Evolutionary conservation across 1,140 invertebrate species (phyloP).

Genomic region (Heliconius hermathena): DNA sequence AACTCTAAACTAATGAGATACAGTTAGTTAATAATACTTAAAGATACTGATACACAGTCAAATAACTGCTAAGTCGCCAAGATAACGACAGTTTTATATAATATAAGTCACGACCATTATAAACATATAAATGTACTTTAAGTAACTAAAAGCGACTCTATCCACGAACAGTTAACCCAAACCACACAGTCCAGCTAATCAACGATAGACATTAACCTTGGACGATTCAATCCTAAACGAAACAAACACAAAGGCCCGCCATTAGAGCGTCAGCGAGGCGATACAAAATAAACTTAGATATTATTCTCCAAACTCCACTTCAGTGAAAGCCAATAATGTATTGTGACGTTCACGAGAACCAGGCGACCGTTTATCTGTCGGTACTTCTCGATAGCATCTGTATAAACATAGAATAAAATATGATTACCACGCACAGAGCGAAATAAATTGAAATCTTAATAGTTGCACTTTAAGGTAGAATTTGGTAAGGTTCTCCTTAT

Average conservation of each 20-base stretch:
- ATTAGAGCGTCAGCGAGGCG: conserved; percentile 50
- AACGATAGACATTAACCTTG: conserved; percentile 60
- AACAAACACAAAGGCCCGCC: conserved; percentile 44
- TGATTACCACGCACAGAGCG: conserved; percentile 37
- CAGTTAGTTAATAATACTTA: too few species aligned
- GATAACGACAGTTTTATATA: neutral
- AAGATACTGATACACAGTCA: too few species aligned
- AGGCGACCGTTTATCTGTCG: conserved; percentile 54
- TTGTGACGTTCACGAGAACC: conserved; percentile 60
- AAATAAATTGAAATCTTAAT: conserved; percentile 8
- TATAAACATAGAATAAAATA: conserved; percentile 62
- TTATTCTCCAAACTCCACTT: conserved; percentile 57
- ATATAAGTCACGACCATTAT: too few species aligned
- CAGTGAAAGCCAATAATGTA: conserved; percentile 57
- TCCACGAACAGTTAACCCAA: neutral
- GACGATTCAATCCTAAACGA: conserved; percentile 51
- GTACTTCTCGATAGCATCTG: conserved; percentile 53
- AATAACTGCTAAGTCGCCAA: too few species aligned
- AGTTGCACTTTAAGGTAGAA: neutral
- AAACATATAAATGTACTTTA: too few species aligned
- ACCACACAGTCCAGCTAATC: neutral
- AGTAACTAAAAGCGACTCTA: neutral
- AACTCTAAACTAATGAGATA: neutral
- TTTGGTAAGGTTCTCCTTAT: neutral
- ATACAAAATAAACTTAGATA: conserved; percentile 54